These are phyloP conservation scores for Catamblyrhynchus diadema DNA, from an alignment of 2,797 vertebrate genomes.

Conservation along the genomic window DNA sequence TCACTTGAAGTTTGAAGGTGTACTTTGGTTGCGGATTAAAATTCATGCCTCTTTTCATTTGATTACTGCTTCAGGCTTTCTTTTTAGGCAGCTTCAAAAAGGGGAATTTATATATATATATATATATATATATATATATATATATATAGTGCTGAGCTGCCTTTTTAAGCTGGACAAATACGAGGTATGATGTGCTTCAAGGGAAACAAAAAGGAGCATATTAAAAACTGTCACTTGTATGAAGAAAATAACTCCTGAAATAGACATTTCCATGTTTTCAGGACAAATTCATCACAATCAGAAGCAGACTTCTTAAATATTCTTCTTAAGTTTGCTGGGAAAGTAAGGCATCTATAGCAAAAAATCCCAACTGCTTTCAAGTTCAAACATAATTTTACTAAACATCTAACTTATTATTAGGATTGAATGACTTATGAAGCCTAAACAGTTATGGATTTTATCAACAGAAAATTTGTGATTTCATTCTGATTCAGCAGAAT, in stretches of 20 bases:
- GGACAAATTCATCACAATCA: neutral
- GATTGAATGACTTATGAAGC: neutral
- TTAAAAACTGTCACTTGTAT: conserved; percentile 6
- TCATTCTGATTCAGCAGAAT: neutral
- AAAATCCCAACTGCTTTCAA: neutral
- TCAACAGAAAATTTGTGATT: neutral
- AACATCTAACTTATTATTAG: neutral
- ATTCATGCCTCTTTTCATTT: conserved; percentile 51
- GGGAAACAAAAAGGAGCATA: conserved; percentile 21
- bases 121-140: neutral
- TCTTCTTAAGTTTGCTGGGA: neutral
- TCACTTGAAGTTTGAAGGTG: conserved; percentile 37
- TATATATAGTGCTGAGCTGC: neutral
- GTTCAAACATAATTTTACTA: neutral
- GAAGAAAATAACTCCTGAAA: conserved; percentile 5
- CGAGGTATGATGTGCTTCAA: neutral
- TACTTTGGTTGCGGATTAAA: conserved; percentile 55
- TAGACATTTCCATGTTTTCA: neutral
- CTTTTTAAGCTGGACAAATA: conserved; percentile 41
- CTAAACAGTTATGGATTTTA: neutral
- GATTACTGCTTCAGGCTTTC: conserved; percentile 32
- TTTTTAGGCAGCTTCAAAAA: conserved; percentile 37
- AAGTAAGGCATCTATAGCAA: neutral
- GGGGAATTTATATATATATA: neutral
- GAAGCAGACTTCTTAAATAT: neutral